A percentile compares a stretch with the other conserved stretches of the same genome.
Conservation (phyloP, 1,140 invertebrate genomes). For the Drosophila athabasca region DNA sequence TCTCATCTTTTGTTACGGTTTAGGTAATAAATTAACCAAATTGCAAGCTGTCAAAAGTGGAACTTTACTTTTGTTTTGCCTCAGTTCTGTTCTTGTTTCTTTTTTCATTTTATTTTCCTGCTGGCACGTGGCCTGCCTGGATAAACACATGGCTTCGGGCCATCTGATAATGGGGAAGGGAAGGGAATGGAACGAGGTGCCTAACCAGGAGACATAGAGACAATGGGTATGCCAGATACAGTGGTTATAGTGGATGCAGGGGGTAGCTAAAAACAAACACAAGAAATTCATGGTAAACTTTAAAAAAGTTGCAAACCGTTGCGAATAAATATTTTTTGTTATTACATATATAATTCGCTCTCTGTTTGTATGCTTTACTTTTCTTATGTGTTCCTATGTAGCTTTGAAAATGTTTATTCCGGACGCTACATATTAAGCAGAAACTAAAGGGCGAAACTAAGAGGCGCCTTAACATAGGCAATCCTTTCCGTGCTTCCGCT, state of each 20-base stretch:
- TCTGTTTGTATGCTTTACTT: no score
- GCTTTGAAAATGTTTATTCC: no score
- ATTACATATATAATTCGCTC: no score
- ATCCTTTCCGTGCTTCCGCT: slow-evolving; percentile 60
- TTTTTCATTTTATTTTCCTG: slow-evolving; percentile 18
- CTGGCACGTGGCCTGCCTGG: slow-evolving; percentile 39
- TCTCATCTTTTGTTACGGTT: slow-evolving; percentile 44
- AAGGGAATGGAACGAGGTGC: neutral
- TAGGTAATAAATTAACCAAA: slow-evolving; percentile 68
- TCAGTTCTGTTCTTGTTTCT: slow-evolving; percentile 47
- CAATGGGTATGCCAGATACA: slow-evolving; percentile 15
- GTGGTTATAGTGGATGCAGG: no score
- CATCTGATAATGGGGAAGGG: neutral
- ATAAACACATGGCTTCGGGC: slow-evolving; percentile 35
- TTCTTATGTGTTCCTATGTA: no score
- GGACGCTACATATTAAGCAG: slow-evolving; percentile 38
- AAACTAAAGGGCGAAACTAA: slow-evolving; percentile 12
- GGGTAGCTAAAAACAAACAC: slow-evolving; percentile 9
- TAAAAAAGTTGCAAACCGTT: slow-evolving; percentile 36
- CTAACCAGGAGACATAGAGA: slow-evolving; percentile 24
- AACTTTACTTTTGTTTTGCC: slow-evolving; percentile 42
- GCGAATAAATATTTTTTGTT: slow-evolving; percentile 10
- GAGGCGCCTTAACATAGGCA: slow-evolving; percentile 59
- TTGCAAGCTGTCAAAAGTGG: slow-evolving; percentile 65
- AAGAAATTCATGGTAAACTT: slow-evolving; percentile 18